These are phyloP conservation scores for Monomorium pharaonis DNA, from an alignment of 1,140 invertebrate genomes.

Conservation along the genomic window DNA sequence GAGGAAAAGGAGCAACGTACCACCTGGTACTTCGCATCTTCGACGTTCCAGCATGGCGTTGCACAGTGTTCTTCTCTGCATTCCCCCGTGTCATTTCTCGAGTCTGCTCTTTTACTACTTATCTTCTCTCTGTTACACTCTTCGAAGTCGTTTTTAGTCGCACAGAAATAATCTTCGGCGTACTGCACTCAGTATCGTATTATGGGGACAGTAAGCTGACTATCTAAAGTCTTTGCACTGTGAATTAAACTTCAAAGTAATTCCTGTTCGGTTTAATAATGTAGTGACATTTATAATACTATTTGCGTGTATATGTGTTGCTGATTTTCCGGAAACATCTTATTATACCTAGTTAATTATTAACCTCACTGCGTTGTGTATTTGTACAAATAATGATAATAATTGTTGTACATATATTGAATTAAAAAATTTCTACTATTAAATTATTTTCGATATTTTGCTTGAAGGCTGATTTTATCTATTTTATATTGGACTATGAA, in stretches of 20 bases:
- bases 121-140: constrained; percentile 17
- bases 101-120: constrained; percentile 41
- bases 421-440: not conserved
- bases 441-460: not conserved
- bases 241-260: constrained; percentile 42
- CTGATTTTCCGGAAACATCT: not conserved
- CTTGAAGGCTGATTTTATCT: not conserved
- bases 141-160: constrained; percentile 56
- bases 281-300: not conserved
- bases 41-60: constrained; percentile 58
- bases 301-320: not conserved
- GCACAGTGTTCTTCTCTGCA: constrained; percentile 40
- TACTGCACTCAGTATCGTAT: constrained; percentile 44
- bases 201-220: constrained; percentile 33
- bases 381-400: not conserved
- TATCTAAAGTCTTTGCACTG: constrained; percentile 16
- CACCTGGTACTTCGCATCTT: constrained; percentile 70
- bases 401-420: not conserved
- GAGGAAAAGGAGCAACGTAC: constrained; percentile 49
- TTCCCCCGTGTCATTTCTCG: constrained; percentile 40
- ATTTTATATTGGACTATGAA: not conserved
- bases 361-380: not conserved
- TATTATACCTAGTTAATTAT: not conserved
- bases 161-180: constrained; percentile 66
- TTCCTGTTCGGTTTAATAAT: constrained; percentile 28